phyloP scores from a whole-genome alignment of 2,113 vertebrate genomes.

The Bos javanicus region DNA sequence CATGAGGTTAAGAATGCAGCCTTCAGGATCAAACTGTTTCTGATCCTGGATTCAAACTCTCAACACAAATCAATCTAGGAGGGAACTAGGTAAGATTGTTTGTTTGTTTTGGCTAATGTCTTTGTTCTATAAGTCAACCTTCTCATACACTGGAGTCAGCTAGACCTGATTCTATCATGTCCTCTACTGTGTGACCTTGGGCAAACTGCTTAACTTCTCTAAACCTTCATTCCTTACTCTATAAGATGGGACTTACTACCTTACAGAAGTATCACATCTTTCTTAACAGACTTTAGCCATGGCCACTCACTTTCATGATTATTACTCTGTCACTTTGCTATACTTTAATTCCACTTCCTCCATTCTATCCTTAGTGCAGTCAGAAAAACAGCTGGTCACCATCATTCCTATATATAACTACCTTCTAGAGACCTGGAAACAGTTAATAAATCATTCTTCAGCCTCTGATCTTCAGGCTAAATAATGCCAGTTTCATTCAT shows the following conservation, averaged over 20 bases:
- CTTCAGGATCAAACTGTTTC: not conserved
- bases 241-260: slow-evolving; percentile 17
- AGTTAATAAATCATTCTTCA: slow-evolving; percentile 52
- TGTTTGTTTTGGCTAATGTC: not conserved
- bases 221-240: not conserved
- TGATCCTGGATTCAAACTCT: not conserved
- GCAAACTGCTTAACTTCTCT: slow-evolving; percentile 14
- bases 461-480: slow-evolving; percentile 49
- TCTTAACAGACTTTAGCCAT: not conserved
- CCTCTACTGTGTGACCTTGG: not conserved
- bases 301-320: not conserved
- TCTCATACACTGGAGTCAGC: not conserved
- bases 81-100: not conserved
- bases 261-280: not conserved
- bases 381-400: slow-evolving; percentile 50
- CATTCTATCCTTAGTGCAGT: not conserved
- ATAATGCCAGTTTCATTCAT: not conserved
- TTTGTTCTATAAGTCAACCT: not conserved
- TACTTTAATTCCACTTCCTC: slow-evolving; percentile 13
- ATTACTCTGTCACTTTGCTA: slow-evolving; percentile 23
- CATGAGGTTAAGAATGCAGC: not conserved
- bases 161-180: not conserved
- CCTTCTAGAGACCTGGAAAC: slow-evolving; percentile 36
- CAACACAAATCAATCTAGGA: not conserved
- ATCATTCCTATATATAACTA: slow-evolving; percentile 24